These are phyloP conservation scores for Brenthis hecate DNA, from an alignment of 2,888 invertebrate genomes.

Conservation along the genomic window DNA sequence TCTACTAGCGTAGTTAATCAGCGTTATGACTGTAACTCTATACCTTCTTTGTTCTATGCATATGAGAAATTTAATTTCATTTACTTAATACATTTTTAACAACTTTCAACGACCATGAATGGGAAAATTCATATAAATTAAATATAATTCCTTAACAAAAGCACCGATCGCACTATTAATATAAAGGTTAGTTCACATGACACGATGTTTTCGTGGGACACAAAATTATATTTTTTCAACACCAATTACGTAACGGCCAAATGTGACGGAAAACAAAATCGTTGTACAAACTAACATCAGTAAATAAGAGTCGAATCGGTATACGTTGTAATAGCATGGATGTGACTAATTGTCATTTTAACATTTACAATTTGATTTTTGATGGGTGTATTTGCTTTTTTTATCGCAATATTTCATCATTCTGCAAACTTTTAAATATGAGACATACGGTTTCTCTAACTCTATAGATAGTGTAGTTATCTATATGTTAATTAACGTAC, in stretches of 20 bases:
- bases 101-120: constrained; percentile 22
- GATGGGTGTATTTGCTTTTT: neutral
- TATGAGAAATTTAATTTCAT: neutral
- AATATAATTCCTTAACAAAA: constrained; percentile 68
- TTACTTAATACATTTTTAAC: neutral
- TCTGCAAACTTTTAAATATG: too few relatives aligned
- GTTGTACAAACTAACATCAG: constrained; percentile 48
- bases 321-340: constrained; percentile 49
- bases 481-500: too few relatives aligned
- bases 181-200: constrained; percentile 71
- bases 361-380: constrained; percentile 6
- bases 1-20: constrained; percentile 4
- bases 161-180: constrained; percentile 64
- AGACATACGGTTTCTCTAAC: too few relatives aligned
- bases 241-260: constrained; percentile 64
- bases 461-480: too few relatives aligned
- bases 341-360: constrained; percentile 37
- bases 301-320: constrained; percentile 46
- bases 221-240: constrained; percentile 72
- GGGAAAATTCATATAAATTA: constrained; percentile 67
- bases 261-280: constrained; percentile 65
- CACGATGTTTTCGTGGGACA: constrained; percentile 67
- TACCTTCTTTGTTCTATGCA: neutral
- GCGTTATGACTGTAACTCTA: neutral
- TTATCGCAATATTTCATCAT: neutral